Evolutionary conservation across 2,797 vertebrate species (phyloP).

Genomic region (Phrynocephalus vlangalii): DNA sequence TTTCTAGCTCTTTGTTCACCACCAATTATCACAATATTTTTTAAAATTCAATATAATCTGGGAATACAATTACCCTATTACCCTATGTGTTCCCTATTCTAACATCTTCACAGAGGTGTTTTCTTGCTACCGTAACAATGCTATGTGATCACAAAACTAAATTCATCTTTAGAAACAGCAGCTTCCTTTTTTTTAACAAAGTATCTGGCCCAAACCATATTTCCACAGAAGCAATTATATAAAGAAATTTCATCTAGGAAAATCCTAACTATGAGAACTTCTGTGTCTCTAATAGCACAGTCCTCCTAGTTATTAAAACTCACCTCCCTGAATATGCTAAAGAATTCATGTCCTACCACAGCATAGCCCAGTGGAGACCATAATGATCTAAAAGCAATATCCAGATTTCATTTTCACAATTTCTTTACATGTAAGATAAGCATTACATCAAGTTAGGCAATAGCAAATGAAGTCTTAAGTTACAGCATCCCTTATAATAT

Average conservation of each 20-base stretch:
- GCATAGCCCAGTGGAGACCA: neutral
- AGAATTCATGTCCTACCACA: neutral
- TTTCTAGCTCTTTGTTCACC: neutral
- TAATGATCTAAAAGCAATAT: neutral
- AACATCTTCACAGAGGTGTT: slow-evolving; percentile 28
- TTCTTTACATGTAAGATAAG: slow-evolving; percentile 5
- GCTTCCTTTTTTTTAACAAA: slow-evolving; percentile 56
- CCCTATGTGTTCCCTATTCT: slow-evolving; percentile 3
- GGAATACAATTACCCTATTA: slow-evolving; percentile 29
- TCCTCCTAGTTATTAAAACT: neutral
- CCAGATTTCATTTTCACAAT: slow-evolving; percentile 4
- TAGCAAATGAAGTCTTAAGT: neutral
- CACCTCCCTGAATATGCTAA: neutral
- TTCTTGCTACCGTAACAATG: slow-evolving; percentile 6
- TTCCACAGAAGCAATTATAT: slow-evolving; percentile 47
- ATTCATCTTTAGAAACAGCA: slow-evolving; percentile 48
- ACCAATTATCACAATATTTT: neutral
- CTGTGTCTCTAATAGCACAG: neutral
- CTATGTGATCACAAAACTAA: neutral
- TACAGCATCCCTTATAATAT: neutral
- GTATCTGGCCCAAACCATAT: slow-evolving; percentile 73
- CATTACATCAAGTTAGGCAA: neutral
- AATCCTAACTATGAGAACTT: neutral
- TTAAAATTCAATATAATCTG: slow-evolving; percentile 17
- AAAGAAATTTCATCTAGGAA: neutral